Evolutionary conservation across 1,140 invertebrate species (phyloP), one percentile per base, ranked within the genome.

Genomic region (Scaptomyza hsui): DNA sequence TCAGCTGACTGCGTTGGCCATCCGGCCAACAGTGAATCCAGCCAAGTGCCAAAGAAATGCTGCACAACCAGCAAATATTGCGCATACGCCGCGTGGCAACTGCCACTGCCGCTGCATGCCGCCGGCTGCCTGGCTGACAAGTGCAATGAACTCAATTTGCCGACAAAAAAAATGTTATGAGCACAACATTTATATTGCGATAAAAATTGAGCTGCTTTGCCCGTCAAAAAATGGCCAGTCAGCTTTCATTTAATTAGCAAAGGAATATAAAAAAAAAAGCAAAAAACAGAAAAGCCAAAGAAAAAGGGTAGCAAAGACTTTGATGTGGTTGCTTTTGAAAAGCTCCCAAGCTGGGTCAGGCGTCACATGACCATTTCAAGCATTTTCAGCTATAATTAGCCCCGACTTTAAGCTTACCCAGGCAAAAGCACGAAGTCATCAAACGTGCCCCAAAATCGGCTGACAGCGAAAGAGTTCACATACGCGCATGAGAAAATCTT

Each of bases 51-150:
- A 86, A 86, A 88, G 78, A 82, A 86, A 88, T 88, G 81, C 82
- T 86, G 81, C 82, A 82, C 65, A 88, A 72, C 82, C 70, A 86
- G 81, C 81, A 88, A 88, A 86, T 88, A 86, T 86, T 86, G 81
- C 81, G 81, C 82, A 86, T 86, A 86, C 81, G 81, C 82, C 81
- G 82, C 77, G 70, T 81, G 35, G 72, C 39, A 19, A 3, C 41
- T 15, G 41, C 41, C 16, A 29, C 32, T 35, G 52, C 68, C 41
- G 67, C 72, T 63, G 53, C 63, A 72, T 53, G 72, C 68, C 56
- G 35, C 49, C 56, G 37, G 37, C 47, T 45, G 44, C 3, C 51
- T 63, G 60, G 45, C 75, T 78, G 71, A 67, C 72, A 78, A 88
- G 81, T 88, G 81, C 81, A 86, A 81, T 68, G 81, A 86, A 86